A percentile compares a stretch with the other conserved stretches of the same genome.
These are phyloP conservation scores for Cathartes aura DNA, from an alignment of 2,113 vertebrate species.

Conservation along the genomic window DNA sequence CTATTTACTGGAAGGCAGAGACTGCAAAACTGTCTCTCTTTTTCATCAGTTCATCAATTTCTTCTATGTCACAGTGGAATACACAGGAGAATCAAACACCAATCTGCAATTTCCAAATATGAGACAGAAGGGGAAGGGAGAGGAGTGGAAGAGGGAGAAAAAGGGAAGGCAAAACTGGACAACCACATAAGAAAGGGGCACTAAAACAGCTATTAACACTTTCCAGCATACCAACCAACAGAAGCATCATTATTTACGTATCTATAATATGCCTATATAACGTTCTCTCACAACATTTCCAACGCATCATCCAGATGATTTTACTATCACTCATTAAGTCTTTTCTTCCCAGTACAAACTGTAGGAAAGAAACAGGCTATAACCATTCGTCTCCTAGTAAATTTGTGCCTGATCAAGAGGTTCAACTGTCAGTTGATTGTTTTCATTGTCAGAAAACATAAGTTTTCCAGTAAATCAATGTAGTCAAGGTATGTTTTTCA, in stretches of 20 bases:
- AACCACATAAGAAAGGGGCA: not conserved
- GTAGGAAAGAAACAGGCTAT: not conserved
- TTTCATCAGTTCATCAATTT: not conserved
- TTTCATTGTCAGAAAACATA: not conserved
- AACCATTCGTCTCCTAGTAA: not conserved
- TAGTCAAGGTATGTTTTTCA: not conserved
- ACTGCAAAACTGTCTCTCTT: not conserved
- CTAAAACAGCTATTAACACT: not conserved
- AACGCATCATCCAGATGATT: not conserved
- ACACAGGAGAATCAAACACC: not conserved
- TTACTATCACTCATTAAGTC: not conserved
- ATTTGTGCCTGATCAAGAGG: not conserved
- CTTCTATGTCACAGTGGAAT: not conserved
- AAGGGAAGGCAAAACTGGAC: not conserved
- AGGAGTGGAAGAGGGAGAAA: not conserved
- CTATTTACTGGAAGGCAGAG: not conserved
- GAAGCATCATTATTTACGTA: not conserved
- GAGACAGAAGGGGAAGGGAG: not conserved
- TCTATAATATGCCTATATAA: not conserved
- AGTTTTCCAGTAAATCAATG: not conserved
- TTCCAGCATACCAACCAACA: not conserved
- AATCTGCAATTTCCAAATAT: not conserved
- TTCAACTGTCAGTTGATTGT: not conserved
- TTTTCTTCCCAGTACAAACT: not conserved
- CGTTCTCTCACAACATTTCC: not conserved